Base-by-base conservation (phyloP, 2,797 vertebrate species). In the Lophotriccus pileatus region DNA sequence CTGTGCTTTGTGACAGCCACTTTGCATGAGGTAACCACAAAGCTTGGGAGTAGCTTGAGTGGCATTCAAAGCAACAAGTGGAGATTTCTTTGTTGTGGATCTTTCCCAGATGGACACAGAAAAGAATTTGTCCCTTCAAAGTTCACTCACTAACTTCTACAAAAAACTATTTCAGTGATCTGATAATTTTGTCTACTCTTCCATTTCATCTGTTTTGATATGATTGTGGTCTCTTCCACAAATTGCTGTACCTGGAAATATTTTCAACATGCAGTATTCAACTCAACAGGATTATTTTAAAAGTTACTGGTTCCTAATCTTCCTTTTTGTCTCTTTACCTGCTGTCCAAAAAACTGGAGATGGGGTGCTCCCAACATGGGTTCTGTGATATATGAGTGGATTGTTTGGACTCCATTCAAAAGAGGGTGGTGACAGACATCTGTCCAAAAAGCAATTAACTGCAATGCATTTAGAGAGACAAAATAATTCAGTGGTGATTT, bases 391-490 rank as follows among this genome's bases (percentile, higher is more conserved):
- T 6, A 88, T 44, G 56, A 69, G 28, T 43, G 63, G 25, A n/a
- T 49, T 23, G 14, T 74, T 67, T 93, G 89, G 80, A 73, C 60
- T 76, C 53, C 10, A 14, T 84, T 82, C 93, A 79, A 68, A 1
- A 3, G 63, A 93, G 76, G 44, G 56, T 41, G 18, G 64, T 94
- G 79, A 90, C n/a, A 87, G 90, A 87, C 78, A 89, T 89, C 84
- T 89, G 80, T 74, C 83, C 92, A 32, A 90, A 91, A 78, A 81
- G 76, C 82, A 88, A 90, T 91, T 88, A 88, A 49, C 53, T 89
- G 56, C n/a, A 34, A 70, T 28, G 56, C 56, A 60, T 79, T 88
- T 91, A 60, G 80, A 89, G 72, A 84, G 67, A 53, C 44, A 82
- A 87, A 94, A 74, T 50, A 91, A 76, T 74, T 77, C 74, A 52